These are phyloP conservation scores for Pygoscelis adeliae DNA, from an alignment of 2,113 vertebrate species.

Conservation along the genomic window DNA sequence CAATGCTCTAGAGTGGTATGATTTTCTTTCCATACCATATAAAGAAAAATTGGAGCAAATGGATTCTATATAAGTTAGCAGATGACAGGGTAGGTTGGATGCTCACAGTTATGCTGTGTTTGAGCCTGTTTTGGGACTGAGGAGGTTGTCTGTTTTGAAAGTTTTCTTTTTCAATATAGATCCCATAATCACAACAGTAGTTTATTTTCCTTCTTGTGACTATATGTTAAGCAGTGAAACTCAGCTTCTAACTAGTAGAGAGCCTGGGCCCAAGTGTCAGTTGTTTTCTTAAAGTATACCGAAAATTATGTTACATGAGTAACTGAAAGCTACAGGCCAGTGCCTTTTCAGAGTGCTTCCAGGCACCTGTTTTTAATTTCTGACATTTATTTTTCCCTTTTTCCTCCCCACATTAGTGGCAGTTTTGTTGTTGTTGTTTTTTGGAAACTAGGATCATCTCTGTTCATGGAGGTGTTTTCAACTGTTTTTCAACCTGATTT, in stretches of 20 bases:
- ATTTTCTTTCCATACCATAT: not conserved
- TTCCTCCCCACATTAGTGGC: not conserved
- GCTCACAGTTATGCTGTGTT: not conserved
- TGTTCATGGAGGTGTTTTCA: not conserved
- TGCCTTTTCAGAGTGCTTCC: not conserved
- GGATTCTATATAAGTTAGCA: not conserved
- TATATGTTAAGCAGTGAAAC: not conserved
- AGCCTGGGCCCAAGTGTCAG: not conserved
- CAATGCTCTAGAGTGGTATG: not conserved
- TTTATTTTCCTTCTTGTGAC: not conserved
- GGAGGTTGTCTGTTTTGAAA: not conserved
- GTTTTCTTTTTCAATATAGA: not conserved
- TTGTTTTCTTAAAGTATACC: not conserved
- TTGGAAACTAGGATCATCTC: not conserved
- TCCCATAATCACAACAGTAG: not conserved
- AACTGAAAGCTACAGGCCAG: not conserved
- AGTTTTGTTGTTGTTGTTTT: not conserved
- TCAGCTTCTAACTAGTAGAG: not conserved
- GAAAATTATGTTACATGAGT: not conserved
- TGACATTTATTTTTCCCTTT: not conserved
- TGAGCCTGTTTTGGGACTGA: not conserved
- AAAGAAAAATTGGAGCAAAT: not conserved
- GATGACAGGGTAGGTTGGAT: not conserved
- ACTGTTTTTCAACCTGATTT: not conserved
- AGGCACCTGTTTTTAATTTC: not conserved